These are phyloP conservation scores for Arge pagana DNA, from an alignment of 2,888 invertebrate genomes.

Conservation along the genomic window DNA sequence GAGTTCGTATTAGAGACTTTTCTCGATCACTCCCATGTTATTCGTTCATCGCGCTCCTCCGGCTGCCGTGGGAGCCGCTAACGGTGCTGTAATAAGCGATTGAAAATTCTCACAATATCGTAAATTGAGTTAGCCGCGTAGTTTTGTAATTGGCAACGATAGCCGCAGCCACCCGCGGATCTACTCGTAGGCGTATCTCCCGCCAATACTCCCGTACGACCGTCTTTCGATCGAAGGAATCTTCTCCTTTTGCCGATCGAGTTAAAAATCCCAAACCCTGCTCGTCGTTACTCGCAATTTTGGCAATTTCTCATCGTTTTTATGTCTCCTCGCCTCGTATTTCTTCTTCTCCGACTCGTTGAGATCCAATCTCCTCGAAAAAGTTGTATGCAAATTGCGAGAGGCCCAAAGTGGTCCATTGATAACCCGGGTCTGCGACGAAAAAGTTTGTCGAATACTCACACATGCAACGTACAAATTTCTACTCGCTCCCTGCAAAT, in stretches of 20 bases:
- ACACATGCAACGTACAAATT: too few species aligned
- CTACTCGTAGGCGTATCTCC: constrained; percentile 14
- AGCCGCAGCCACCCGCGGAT: not conserved
- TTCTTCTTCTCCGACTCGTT: too few species aligned
- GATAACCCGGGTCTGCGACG: too few species aligned
- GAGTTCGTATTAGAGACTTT: constrained; percentile 12
- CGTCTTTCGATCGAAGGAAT: constrained; percentile 11
- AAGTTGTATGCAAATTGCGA: too few species aligned
- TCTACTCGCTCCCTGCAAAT: too few species aligned
- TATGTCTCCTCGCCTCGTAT: too few species aligned
- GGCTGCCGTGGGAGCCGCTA: constrained; percentile 6
- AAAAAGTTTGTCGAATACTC: too few species aligned
- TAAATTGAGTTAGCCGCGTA: constrained; percentile 20
- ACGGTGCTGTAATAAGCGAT: constrained; percentile 8
- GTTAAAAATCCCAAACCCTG: too few species aligned
- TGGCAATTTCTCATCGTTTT: too few species aligned
- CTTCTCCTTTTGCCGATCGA: not conserved
- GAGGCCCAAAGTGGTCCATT: too few species aligned
- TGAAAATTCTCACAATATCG: constrained; percentile 22
- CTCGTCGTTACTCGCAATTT: too few species aligned
- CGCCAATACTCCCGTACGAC: constrained; percentile 2
- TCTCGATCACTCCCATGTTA: constrained; percentile 4
- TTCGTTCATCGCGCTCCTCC: constrained; percentile 4
- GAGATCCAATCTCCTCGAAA: too few species aligned
- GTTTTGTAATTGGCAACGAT: constrained; percentile 21